Base-by-base conservation (phyloP, 2,888 invertebrate genomes). In the Stramonita haemastoma region DNA sequence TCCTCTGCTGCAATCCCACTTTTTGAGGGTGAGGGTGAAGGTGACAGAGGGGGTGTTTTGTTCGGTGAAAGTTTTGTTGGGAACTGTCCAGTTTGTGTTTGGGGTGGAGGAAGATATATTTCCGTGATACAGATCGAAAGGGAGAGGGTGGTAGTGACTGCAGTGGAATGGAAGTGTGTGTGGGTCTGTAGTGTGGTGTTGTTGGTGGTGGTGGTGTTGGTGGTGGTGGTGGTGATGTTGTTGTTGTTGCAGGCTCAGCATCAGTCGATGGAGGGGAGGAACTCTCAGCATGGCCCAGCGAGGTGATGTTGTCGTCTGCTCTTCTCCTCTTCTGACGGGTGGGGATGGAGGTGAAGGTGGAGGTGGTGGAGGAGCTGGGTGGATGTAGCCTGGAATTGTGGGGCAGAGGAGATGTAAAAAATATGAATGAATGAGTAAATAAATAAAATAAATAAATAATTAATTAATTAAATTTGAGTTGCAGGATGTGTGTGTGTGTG, bases 261-360 rank as follows among this genome's bases (percentile, higher is more conserved):
- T 86, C 19, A 86, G 66, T 57, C 6, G 29, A 66, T 86, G 66
- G 32, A 2, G 60, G 2, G 86, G 60, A 11, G 86, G 86, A 8
- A 34, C 56, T 22, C 32, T 86, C 22, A 86, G 86, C 86, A 86
- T 34, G 19, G 60, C 57, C 86, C 86, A 86, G 6, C 1, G 57
- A 56, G n/a, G 19, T 5, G 77, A 19, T 5, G 32, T 13, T 15
- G 77, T 73, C 26, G 73, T 73, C 22, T 15, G 60, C 19, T 15
- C 19, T 15, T 2, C 60, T 60, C 6, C 60, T n/a, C n/a, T n/a
- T n/a, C n/a, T n/a, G n/a, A n/a, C n/a, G n/a, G n/a, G n/a, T 15
- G 17, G 1, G 15, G 15, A 1, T 15, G 13, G n/a, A 4, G 73
- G n/a, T 22, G 73, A n/a, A n/a, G 73, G 4, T 22, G 46, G 81